These are phyloP conservation scores for Eriocheir sinensis DNA, from an alignment of 1,140 invertebrate genomes.

Conservation along the genomic window DNA sequence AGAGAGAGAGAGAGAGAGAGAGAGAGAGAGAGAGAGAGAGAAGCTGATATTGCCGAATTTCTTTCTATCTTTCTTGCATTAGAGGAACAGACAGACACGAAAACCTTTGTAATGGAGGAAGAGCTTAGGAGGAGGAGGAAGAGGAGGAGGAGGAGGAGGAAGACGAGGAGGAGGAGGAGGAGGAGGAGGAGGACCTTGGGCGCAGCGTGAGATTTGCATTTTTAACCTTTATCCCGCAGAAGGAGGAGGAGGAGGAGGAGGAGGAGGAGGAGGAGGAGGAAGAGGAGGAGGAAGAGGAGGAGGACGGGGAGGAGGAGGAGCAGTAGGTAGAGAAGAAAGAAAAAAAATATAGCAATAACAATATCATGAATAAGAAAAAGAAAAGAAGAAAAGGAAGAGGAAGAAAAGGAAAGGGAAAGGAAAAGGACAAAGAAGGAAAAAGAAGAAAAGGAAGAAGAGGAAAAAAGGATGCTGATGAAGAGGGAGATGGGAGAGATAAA, in stretches of 20 bases:
- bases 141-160: not conserved
- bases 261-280: not conserved
- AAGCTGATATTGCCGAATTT: not conserved
- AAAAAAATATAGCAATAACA: too few relatives aligned
- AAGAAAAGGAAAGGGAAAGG: not conserved
- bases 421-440: not conserved
- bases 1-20: constrained; percentile 5
- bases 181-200: too few relatives aligned
- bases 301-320: not conserved
- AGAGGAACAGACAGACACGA: not conserved
- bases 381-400: not conserved
- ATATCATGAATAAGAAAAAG: too few relatives aligned
- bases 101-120: not conserved
- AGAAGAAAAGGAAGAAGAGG: not conserved
- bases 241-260: not conserved
- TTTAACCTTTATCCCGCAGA: not conserved
- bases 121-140: not conserved
- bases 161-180: not conserved
- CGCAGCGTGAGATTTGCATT: constrained; percentile 1
- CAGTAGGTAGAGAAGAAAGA: too few relatives aligned
- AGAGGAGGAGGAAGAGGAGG: not conserved
- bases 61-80: too few relatives aligned
- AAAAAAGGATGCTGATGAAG: too few relatives aligned
- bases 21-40: not conserved
- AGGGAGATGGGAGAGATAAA: not conserved